phyloP scores from a whole-genome alignment of 2,113 vertebrate species.

The Bos indicus region DNA sequence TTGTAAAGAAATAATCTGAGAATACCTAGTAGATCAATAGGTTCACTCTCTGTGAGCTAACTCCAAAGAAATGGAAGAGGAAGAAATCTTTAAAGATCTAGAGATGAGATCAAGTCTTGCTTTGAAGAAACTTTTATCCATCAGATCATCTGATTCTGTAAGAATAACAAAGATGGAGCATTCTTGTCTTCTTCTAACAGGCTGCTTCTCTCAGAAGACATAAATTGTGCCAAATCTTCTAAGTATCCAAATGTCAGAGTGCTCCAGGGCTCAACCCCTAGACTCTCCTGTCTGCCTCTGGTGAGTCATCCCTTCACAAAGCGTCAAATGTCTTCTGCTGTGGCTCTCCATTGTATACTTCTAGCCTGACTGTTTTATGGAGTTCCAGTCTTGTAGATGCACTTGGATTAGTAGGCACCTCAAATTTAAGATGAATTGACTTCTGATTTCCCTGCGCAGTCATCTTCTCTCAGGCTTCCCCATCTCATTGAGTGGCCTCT shows the following conservation, averaged over 20 bases:
- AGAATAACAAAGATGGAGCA: background rate
- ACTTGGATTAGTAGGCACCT: background rate
- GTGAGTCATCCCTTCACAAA: background rate
- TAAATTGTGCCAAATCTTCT: background rate
- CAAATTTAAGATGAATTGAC: background rate
- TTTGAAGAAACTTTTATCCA: background rate
- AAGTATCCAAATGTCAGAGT: background rate
- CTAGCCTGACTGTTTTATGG: background rate
- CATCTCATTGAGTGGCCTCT: background rate
- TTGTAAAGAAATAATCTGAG: background rate
- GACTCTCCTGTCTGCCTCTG: background rate
- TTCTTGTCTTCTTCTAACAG: background rate
- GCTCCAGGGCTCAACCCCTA: background rate
- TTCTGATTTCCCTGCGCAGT: background rate
- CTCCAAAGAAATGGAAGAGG: background rate
- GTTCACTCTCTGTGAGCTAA: background rate
- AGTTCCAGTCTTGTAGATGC: background rate
- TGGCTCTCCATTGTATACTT: background rate
- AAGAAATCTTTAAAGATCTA: background rate
- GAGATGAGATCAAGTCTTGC: background rate
- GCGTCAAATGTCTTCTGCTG: background rate
- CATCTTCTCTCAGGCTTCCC: background rate
- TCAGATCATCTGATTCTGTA: background rate
- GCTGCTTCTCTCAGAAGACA: background rate
- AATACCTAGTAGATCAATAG: background rate